Base-by-base conservation (phyloP, 2,113 vertebrate genomes). In the Syrrhaptes paradoxus region DNA sequence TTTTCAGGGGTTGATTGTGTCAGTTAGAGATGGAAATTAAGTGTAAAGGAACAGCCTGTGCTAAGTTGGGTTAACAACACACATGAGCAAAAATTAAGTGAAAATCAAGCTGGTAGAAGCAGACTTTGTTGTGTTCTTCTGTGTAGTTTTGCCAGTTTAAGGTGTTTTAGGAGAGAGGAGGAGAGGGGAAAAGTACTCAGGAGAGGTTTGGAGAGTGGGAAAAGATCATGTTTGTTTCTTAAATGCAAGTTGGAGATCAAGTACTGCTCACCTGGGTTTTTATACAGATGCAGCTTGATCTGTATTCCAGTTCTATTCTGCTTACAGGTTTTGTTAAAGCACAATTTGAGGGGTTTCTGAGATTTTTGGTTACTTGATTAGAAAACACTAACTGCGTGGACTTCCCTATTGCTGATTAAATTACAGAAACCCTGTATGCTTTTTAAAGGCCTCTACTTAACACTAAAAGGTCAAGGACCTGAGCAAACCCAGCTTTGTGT, bases 401-500 rank as follows among this genome's bases (percentile, higher is more conserved):
- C 14, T 61, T n/a, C 34, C 65, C 28, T 4, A 3, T 34, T 77
- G 78, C 52, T 72, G 21, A 18, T 85, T 91, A 65, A 83, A 55
- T 62, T 71, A 21, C 31, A 78, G 78, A 21, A 84, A 66, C 66
- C 3, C 38, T 71, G 46, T 77, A 16, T 70, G 77, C 49, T 66
- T 66, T 92, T 74, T 63, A 36, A 38, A 78, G 43, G 85, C 32
- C 19, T 80, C 48, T 62, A 36, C 65, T 95, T 93, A 48, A 48
- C 66, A 4, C 86, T 28, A 31, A 82, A 94, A 97, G 89, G 87
- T 78, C 92, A 88, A 90, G 89, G 90, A 34, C 84, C 67, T 80
- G 85, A 92, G 90, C 91, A 97, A 93, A 94, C 89, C 92, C 49
- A 48, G 28, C 84, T 81, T 17, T 95, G 65, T 95, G 78, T 87